Base-by-base conservation (phyloP, 2,797 vertebrate species). In the Australoheros facetus region DNA sequence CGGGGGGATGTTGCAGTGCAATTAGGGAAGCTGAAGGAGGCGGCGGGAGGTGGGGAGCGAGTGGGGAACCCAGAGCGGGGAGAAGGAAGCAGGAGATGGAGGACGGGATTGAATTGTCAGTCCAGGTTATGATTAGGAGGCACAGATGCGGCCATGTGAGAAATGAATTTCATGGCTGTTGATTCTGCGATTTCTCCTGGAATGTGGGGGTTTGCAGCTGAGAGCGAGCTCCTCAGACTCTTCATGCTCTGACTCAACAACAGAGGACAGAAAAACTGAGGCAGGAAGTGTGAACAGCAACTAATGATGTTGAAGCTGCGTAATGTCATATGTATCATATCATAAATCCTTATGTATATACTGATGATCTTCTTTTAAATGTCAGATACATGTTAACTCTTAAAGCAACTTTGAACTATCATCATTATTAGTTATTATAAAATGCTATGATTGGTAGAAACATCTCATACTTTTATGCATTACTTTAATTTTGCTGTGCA, bases 141-240 rank as follows among this genome's bases (percentile, higher is more conserved):
- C 77, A 56, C 91, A 91, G 94, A 95, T 91, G 92, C 92, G 86
- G 82, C 92, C 94, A 95, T 95, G 94, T 95, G 95, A 93, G 91
- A 94, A 96, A 95, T 95, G 90, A 94, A 95, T 96, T 96, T 96
- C 94, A 96, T 94, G 95, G 93, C 93, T 94, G 94, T 95, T 95
- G 95, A 95, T 93, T 95, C 92, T 89, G 90, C 45, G 81, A 93
- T 92, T 94, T 94, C 89, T 93, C 57, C 88, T 82, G 95, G 95
- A 96, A 95, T 95, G 94, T 75, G 75, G 79, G 78, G 39, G 81
- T 83, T 77, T 16, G 28, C 54, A 56, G 78, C 51, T n/a, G 77
- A 77, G 66, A 39, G 45, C 34, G 73, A 55, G 45, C 59, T 74
- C 55, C 78, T 83, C 74, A 75, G 17, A 12, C 21, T 56, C 30